Base-by-base conservation (phyloP, 2,797 vertebrate species). In the Orestias chungarensis region DNA sequence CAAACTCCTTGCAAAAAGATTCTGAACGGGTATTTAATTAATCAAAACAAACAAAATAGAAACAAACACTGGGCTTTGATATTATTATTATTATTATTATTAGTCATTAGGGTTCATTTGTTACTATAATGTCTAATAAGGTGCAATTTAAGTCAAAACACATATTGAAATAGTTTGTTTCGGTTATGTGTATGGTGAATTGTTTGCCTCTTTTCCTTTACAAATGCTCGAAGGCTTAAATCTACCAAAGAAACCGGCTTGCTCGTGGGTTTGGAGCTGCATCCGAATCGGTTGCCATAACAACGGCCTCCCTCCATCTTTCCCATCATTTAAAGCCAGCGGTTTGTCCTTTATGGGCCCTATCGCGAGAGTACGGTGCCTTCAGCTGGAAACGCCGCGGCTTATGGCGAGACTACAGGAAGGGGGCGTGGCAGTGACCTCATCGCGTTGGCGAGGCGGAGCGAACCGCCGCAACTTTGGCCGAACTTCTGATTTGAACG, bases 401-500 rank as follows among this genome's bases (percentile, higher is more conserved):
- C 11, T 0, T 87, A 73, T 94, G 93, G 93, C 94, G 94, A 93
- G 92, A 91, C 6, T 25, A 3, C 31, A n/a, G 4, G 3, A 31
- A n/a, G 43, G 33, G 69, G 42, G 82, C 25, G 78, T 85, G 85
- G 88, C 84, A 86, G 91, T 91, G 94, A 93, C 87, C 87, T 93
- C 90, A 90, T 88, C 86, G 75, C 44, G 76, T 73, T 79, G 67
- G 88, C 79, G 84, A 92, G 93, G 93, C 92, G 94, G 93, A 93
- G 94, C 90, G 79, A 92, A 69, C 42, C 76, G 75, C 88, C 66
- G 91, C 86, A 95, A 94, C 93, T 93, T 95, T 93, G 89, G 92
- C 92, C 93, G 91, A 95, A 95, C 93, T 95, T 95, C 87, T 88
- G 90, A 93, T 92, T 86, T 90, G 86, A 90, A 91, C 89, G 81